Base-by-base conservation (phyloP, 1,140 invertebrate species). In the Nymphalis io region DNA sequence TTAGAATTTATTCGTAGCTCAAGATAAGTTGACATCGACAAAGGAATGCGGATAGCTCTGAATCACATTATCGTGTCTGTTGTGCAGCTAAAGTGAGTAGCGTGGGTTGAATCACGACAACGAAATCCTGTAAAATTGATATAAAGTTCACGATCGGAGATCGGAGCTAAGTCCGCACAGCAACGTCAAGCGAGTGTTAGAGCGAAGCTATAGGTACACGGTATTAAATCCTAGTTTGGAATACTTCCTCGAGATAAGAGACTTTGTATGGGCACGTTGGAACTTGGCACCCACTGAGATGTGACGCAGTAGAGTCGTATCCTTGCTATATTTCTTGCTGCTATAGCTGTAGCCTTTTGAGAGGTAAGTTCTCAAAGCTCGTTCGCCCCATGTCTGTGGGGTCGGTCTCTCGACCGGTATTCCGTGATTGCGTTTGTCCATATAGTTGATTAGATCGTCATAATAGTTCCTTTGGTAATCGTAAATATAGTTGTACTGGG, bases 381-480 rank as follows among this genome's bases (percentile, higher is more conserved):
- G 93, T 87, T 97, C 96, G 27, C 95, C 94, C 96, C 96, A 97
- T 48, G 96, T 96, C 85, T 96, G 95, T 2, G 96, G 93, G 55
- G 94, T 92, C 1, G 96, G 96, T 39, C 93, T 93, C 64, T 96
- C 96, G 16, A 94, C 92, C 1, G 88, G 86, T 27, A 95, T 83
- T 1, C 96, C 96, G 72, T 93, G 93, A 80, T 95, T 94, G 61
- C 95, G 93, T 80, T 95, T 94, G 81, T 97, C 95, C 87, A 97
- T 89, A 88, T 95, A 97, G 75, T 95, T 95, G 80, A 97, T 96
- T 42, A 96, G 94, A 78, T 97, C 96, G 81, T 97, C 94, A 85
- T 97, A 97, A 86, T 97, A 97, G 88, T 96, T 96, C 86, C 94
- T 93, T 88, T 95, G 94, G 90, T 96, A 97, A 81, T 96, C 95